Base-by-base conservation (phyloP, 2,797 vertebrate genomes). In the Tapera naevia region DNA sequence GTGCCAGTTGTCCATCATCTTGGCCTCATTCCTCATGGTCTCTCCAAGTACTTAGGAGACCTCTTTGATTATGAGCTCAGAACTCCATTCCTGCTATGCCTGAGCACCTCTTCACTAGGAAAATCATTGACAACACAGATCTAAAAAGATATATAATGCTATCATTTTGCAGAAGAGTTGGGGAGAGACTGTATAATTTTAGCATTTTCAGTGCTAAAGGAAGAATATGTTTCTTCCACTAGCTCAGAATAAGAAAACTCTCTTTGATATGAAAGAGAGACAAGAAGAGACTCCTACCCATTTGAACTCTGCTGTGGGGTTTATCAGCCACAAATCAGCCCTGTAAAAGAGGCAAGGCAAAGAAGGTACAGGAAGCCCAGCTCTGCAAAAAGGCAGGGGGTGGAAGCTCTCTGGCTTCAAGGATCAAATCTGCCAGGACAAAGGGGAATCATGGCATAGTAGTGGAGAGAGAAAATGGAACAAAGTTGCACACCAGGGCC, bases 301-400 rank as follows among this genome's bases (percentile, higher is more conserved):
- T 84, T 53, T 72, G 23, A 86, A 86, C 41, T 93, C 65, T 91
- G 62, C 85, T 81, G 37, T 80, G 53, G 64, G 50, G 57, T 86
- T 97, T 97, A 96, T 98, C 96, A 97, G 80, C 65, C 70, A 58
- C 56, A 88, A 39, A 95, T 92, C 95, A 97, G 79, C 88, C 92
- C 73, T 37, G 24, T 74, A 95, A 18, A 73, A 91, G 89, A 95
- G 37, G 81, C 89, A 96, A 94, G 95, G 82, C 95, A 81, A 91
- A 94, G 66, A 86, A 89, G 60, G 67, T 41, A 95, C 97, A 98
- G 97, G 96, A 97, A 97, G 92, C 90, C 91, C 89, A 91, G 78
- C 91, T 95, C 89, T 94, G 93, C 92, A 96, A 91, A 95, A 95
- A 92, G 81, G 71, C 92, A 95, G 22, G 25, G 80, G 80, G 48